Conservation (phyloP, 2,888 invertebrate species). For the Mesopsocus fuscifrons region DNA sequence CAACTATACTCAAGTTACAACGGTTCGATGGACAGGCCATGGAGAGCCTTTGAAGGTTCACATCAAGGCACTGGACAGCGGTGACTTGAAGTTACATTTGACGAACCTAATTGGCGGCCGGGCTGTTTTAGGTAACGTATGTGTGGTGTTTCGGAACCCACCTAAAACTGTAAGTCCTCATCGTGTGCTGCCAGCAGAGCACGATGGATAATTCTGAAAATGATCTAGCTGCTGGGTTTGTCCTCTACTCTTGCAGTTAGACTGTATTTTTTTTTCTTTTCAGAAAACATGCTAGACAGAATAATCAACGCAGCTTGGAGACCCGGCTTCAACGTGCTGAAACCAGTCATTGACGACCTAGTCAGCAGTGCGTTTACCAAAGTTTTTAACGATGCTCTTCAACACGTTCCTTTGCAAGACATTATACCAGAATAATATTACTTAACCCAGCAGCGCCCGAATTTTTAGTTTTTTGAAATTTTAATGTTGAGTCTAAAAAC, state of each 20-base stretch:
- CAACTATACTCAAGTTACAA: slow-evolving; percentile 28
- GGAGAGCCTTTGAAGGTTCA: slow-evolving; percentile 37
- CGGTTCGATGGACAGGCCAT: slow-evolving; percentile 26
- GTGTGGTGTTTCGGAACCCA: no score
- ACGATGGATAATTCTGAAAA: no score
- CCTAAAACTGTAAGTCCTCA: no score
- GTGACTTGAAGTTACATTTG: slow-evolving; percentile 58
- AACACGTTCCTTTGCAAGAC: slow-evolving; percentile 47
- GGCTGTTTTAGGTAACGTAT: slow-evolving; percentile 39
- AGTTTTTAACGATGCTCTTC: slow-evolving; percentile 58
- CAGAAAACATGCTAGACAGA: slow-evolving; percentile 49
- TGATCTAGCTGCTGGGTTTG: no score
- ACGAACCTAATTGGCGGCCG: slow-evolving; percentile 49
- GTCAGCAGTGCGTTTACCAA: slow-evolving; percentile 69
- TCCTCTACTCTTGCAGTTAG: no score
- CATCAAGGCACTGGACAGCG: slow-evolving; percentile 53
- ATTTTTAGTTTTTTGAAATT: no score
- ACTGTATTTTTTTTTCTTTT: no score
- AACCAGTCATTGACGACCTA: slow-evolving; percentile 61
- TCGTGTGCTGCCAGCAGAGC: no score
- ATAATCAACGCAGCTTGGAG: slow-evolving; percentile 68
- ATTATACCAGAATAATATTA: slow-evolving; percentile 15
- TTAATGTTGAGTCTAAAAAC: no score
- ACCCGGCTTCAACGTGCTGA: slow-evolving; percentile 53
- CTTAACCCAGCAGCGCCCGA: no score